phyloP scores from a whole-genome alignment of 1,140 invertebrate species.

The Philotrypesis tridentata region DNA sequence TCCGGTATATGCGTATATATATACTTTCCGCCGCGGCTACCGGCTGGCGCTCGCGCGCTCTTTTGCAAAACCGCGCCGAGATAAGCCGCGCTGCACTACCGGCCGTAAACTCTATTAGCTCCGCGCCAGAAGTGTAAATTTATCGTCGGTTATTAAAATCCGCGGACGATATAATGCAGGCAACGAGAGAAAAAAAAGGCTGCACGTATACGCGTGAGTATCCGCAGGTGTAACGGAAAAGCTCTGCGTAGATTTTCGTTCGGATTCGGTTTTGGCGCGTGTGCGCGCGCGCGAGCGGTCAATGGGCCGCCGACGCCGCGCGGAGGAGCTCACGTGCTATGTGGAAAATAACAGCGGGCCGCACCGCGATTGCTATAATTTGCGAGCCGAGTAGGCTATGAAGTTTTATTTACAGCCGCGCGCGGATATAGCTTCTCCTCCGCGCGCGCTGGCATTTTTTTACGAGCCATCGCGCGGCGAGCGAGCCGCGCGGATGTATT shows the following conservation, averaged over 20 bases:
- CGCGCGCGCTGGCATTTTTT: not conserved
- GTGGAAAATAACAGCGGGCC: conserved; percentile 1
- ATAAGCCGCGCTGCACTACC: conserved; percentile 8
- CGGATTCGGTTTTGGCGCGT: conserved; percentile 9
- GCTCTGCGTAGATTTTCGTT: conserved; percentile 38
- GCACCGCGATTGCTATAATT: conserved; percentile 28
- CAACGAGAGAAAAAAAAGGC: conserved; percentile 12
- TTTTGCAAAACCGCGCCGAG: conserved; percentile 14
- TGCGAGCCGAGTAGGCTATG: conserved; percentile 23
- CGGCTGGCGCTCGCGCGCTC: conserved; percentile 34
- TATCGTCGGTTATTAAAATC: conserved; percentile 45
- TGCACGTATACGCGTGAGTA: too few species aligned
- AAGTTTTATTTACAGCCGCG: conserved; percentile 39
- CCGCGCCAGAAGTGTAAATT: conserved; percentile 42
- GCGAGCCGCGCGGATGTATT: not conserved
- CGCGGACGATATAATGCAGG: too few species aligned
- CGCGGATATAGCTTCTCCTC: too few species aligned
- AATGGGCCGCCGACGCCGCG: not conserved
- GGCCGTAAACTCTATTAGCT: conserved; percentile 41
- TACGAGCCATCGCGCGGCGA: not conserved
- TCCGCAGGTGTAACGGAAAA: too few species aligned
- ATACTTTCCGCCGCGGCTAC: not conserved
- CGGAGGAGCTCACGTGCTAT: not conserved
- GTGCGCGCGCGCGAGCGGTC: too few species aligned
- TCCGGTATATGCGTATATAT: not conserved